Evolutionary conservation across 1,140 invertebrate genomes (phyloP).

Genomic region (Nylanderia fulva): DNA sequence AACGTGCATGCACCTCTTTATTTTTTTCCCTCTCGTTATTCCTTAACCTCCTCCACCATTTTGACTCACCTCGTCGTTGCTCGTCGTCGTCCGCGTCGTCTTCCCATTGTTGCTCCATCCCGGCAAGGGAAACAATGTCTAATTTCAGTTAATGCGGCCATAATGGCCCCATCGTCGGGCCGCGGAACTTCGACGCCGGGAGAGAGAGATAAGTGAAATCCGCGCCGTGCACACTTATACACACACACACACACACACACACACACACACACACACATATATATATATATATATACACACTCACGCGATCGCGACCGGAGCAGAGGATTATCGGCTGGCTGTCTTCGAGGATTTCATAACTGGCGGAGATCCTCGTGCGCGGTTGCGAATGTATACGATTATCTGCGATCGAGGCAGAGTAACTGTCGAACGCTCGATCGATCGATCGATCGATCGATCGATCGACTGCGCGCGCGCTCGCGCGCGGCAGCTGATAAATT

Average conservation of each 20-base stretch:
- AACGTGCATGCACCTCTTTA: too few relatives aligned
- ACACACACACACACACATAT: not conserved
- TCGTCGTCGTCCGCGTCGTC: conserved; percentile 32
- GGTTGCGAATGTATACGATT: conserved; percentile 49
- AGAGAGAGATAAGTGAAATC: conserved; percentile 73
- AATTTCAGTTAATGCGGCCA: conserved; percentile 76
- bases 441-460: not conserved
- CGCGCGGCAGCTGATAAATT: conserved; percentile 33
- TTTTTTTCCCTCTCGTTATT: not conserved
- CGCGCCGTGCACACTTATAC: not conserved
- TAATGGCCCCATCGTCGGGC: conserved; percentile 69
- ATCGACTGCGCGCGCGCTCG: conserved; percentile 24
- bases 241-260: not conserved
- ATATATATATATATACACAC: too few relatives aligned
- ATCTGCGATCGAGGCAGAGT: not conserved
- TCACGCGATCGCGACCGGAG: conserved; percentile 3
- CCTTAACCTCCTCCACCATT: not conserved
- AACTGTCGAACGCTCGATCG: not conserved
- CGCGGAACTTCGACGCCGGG: conserved; percentile 49
- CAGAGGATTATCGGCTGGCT: conserved; percentile 46
- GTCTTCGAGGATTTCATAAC: conserved; percentile 57
- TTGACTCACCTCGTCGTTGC: not conserved
- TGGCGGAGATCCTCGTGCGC: conserved; percentile 25
- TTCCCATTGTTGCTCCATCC: conserved; percentile 67
- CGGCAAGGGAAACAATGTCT: conserved; percentile 76